phyloP scores from a whole-genome alignment of 1,140 invertebrate species.

The Caerostris extrusa region DNA sequence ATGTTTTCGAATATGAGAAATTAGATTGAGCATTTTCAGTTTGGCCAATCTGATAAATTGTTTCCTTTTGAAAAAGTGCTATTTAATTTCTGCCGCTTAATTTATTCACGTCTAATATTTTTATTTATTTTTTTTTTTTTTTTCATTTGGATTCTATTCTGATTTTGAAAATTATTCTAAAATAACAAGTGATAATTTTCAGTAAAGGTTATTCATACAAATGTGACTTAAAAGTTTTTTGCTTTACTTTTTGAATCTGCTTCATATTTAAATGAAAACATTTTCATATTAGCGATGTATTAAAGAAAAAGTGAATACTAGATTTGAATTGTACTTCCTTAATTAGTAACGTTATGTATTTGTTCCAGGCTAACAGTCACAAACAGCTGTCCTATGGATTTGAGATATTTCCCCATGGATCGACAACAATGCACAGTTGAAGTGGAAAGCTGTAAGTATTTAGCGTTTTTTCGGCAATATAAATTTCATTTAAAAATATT shows the following conservation, averaged over 20 bases:
- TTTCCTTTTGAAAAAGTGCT: background rate
- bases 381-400: slow-evolving; percentile 81
- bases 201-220: too few species aligned
- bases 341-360: slow-evolving; percentile 24
- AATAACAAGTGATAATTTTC: too few species aligned
- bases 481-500: too few species aligned
- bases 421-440: slow-evolving; percentile 83
- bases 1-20: slow-evolving; percentile 7
- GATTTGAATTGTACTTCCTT: background rate
- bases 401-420: slow-evolving; percentile 82
- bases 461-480: background rate
- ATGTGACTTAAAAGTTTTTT: background rate
- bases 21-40: background rate
- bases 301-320: background rate
- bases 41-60: background rate
- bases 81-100: background rate
- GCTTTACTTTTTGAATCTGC: background rate
- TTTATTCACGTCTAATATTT: background rate
- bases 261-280: background rate
- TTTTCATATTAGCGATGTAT: background rate
- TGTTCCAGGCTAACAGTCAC: slow-evolving; percentile 81
- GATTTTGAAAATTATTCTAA: background rate
- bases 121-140: too few species aligned
- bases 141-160: background rate
- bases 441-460: slow-evolving; percentile 83